Conservation (phyloP, 2,797 vertebrate species). For the Micrastur ruficollis region DNA sequence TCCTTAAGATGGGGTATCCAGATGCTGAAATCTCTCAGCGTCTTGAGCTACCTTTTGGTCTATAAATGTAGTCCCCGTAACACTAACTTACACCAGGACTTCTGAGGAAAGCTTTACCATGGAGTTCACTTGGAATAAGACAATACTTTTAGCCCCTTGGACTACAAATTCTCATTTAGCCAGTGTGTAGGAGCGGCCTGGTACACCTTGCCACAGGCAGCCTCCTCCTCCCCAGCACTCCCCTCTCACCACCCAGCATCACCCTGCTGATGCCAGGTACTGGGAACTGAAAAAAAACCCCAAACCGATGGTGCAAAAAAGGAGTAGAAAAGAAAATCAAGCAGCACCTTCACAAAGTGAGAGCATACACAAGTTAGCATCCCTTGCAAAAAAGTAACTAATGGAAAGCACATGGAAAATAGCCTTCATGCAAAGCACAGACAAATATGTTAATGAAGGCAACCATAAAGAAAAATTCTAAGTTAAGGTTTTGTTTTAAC, state of each 20-base stretch:
- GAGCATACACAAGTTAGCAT: background rate
- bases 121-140: background rate
- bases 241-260: constrained; percentile 4
- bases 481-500: background rate
- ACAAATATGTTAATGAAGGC: background rate
- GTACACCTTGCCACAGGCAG: background rate
- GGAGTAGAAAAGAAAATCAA: background rate
- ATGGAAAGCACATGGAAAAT: background rate
- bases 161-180: too few relatives aligned
- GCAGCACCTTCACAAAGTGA: background rate
- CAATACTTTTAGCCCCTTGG: background rate
- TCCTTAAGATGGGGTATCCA: background rate
- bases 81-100: background rate
- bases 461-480: background rate
- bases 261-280: background rate
- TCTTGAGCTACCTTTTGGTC: background rate
- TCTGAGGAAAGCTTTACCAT: background rate
- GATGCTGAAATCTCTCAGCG: background rate
- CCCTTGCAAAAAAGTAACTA: background rate
- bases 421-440: background rate
- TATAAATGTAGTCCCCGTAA: background rate
- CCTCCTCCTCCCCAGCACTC: background rate
- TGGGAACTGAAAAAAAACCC: background rate
- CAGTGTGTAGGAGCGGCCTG: accelerated
- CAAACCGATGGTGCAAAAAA: accelerated